phyloP scores from a whole-genome alignment of 2,888 invertebrate genomes.

The Drosophila meridiana region DNA sequence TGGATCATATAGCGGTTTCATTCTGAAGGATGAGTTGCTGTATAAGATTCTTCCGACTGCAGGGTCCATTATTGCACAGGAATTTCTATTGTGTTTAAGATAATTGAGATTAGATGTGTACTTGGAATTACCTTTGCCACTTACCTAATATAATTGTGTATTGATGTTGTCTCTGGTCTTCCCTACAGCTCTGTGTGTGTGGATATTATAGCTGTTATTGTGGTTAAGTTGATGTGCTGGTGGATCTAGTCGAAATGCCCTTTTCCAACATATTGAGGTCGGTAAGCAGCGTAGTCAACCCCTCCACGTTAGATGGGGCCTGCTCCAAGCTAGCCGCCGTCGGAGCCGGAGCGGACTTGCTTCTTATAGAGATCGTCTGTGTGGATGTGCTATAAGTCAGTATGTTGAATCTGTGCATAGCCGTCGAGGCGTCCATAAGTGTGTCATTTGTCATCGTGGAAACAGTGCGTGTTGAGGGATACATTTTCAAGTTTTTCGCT shows the following conservation, averaged over 20 bases:
- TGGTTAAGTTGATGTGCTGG: neutral
- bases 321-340: neutral
- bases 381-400: neutral
- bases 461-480: neutral
- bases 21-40: neutral
- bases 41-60: neutral
- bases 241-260: neutral
- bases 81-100: neutral
- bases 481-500: neutral
- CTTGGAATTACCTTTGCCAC: neutral
- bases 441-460: neutral
- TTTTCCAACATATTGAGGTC: neutral
- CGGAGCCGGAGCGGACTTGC: neutral
- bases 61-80: neutral
- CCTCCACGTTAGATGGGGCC: neutral
- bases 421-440: neutral
- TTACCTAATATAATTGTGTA: neutral
- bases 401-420: neutral
- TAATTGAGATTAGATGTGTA: neutral
- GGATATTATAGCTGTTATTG: neutral
- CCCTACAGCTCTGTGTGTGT: neutral
- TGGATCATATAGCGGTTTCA: neutral
- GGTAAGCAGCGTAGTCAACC: neutral
- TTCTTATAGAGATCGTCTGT: neutral
- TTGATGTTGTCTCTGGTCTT: neutral